Conservation (phyloP, 1,140 invertebrate genomes). For the Nasonia vitripennis region DNA sequence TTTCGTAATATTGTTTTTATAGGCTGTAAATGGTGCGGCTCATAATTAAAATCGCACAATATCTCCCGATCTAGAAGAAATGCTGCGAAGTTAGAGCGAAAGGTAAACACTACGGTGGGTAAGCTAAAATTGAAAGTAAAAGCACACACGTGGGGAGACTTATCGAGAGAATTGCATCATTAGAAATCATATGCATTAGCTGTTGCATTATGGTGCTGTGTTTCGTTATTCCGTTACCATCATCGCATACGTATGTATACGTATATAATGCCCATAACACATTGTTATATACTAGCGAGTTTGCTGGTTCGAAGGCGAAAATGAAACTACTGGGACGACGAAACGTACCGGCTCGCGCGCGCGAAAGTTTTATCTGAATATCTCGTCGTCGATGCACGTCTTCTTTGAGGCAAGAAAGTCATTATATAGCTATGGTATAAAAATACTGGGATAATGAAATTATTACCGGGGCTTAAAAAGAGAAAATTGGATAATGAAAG, state of each 20-base stretch:
- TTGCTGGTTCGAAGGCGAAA: not conserved
- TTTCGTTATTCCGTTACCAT: constrained; percentile 13
- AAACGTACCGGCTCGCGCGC: not conserved
- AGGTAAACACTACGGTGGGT: not conserved
- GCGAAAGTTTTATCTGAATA: not conserved
- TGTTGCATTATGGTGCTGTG: not conserved
- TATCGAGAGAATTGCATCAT: constrained; percentile 34
- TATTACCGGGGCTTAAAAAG: not conserved
- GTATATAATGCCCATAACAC: not conserved
- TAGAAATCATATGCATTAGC: constrained; percentile 34
- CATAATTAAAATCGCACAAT: too few relatives aligned
- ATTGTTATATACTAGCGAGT: constrained; percentile 1
- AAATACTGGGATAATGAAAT: constrained; percentile 27
- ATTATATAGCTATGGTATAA: not conserved
- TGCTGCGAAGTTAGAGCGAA: not conserved
- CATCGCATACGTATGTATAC: not conserved
- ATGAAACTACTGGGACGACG: not conserved
- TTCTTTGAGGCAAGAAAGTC: not conserved
- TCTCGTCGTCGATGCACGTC: not conserved
- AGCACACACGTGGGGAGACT: not conserved
- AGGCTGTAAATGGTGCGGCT: too few relatives aligned
- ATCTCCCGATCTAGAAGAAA: not conserved
- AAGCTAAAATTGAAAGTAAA: constrained; percentile 25
- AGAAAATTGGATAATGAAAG: not conserved
- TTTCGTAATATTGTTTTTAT: too few relatives aligned